A percentile compares a stretch with the other conserved stretches of the same genome.
These are phyloP conservation scores for Pluvianellus socialis DNA, from an alignment of 2,113 vertebrate species.

Conservation along the genomic window DNA sequence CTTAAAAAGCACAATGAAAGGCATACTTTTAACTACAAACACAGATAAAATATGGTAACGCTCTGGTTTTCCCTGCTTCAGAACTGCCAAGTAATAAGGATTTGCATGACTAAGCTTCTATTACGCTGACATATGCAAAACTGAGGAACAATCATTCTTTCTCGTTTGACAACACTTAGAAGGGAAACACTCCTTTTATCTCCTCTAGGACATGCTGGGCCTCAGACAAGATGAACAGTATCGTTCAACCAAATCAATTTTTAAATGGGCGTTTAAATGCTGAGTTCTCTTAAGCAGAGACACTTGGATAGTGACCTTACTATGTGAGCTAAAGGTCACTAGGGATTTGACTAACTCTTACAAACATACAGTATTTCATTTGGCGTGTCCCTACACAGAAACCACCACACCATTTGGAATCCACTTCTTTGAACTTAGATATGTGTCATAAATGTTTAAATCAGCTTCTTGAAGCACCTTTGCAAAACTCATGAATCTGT, in stretches of 20 bases:
- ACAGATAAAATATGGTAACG: conserved; percentile 65
- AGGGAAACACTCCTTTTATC: conserved; percentile 50
- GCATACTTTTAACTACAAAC: conserved; percentile 62
- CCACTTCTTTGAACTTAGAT: neutral
- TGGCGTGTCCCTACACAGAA: neutral
- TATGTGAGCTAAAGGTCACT: neutral
- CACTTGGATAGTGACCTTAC: neutral
- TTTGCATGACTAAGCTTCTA: conserved; percentile 76
- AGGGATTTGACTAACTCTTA: neutral
- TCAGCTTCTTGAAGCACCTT: neutral
- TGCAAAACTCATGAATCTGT: neutral
- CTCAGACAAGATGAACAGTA: conserved; percentile 15
- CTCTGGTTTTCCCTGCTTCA: conserved; percentile 21
- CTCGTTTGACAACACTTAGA: conserved; percentile 60
- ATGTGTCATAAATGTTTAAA: neutral
- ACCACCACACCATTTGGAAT: neutral
- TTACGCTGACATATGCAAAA: conserved; percentile 71
- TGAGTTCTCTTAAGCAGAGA: conserved; percentile 22
- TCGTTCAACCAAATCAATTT: conserved; percentile 21
- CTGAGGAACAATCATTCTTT: conserved; percentile 37
- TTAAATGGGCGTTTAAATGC: conserved; percentile 36
- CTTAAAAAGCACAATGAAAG: conserved; percentile 68
- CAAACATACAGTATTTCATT: neutral
- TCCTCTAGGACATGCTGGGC: neutral
- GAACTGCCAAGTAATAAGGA: conserved; percentile 70